These are phyloP conservation scores for Macaria notata DNA, from an alignment of 2,888 invertebrate species.

Conservation along the genomic window DNA sequence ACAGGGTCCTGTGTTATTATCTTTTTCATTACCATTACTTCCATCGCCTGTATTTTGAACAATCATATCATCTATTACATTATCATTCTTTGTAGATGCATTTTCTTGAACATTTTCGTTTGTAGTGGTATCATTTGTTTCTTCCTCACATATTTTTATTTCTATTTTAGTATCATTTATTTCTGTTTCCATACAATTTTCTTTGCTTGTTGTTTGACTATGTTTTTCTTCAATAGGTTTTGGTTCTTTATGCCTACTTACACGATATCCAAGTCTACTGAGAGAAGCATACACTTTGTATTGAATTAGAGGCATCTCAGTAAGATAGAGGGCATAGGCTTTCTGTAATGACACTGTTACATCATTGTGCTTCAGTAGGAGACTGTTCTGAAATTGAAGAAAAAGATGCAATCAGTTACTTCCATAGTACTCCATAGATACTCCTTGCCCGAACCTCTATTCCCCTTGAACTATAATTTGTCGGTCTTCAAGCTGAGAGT, in stretches of 20 bases:
- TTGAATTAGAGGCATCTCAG: constrained; percentile 64
- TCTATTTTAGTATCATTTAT: background rate
- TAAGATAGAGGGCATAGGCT: constrained; percentile 81
- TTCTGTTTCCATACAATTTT: constrained; percentile 2
- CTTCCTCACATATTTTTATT: background rate
- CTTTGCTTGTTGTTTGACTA: constrained; percentile 2
- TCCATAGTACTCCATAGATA: too few relatives aligned
- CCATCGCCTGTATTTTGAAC: background rate
- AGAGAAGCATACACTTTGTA: constrained; percentile 84
- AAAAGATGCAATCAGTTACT: too few relatives aligned
- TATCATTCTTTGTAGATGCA: background rate
- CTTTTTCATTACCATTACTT: background rate
- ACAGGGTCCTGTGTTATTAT: background rate
- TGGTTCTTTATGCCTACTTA: constrained; percentile 66
- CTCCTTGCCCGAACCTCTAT: too few relatives aligned
- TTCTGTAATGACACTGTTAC: constrained; percentile 85
- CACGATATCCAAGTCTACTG: constrained; percentile 80
- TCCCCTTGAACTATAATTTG: too few relatives aligned
- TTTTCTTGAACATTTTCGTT: too few relatives aligned
- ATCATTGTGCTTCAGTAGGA: constrained; percentile 81
- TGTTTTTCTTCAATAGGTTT: background rate
- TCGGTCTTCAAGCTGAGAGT: too few relatives aligned
- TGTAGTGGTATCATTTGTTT: background rate
- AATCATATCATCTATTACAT: background rate
- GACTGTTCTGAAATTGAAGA: constrained; percentile 81